Evolutionary conservation across 2,113 vertebrate species (phyloP).

Genomic region (Rhinopomastus cyanomelas): DNA sequence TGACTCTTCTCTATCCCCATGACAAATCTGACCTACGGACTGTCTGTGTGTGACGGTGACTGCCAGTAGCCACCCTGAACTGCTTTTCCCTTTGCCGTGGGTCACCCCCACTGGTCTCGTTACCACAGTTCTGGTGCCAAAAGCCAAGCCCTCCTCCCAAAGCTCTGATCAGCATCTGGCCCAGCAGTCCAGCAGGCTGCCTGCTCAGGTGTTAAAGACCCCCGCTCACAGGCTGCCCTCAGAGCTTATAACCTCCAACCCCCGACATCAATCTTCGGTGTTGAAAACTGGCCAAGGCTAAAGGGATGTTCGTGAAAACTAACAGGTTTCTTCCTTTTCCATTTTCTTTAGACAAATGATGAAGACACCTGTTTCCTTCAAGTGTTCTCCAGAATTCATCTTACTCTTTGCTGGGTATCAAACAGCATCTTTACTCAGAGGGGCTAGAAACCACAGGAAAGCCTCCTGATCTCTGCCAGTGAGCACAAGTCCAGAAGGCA

Average conservation of each 20-base stretch:
- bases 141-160: background rate
- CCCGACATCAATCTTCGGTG: constrained; percentile 45
- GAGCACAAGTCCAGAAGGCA: background rate
- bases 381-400: constrained; percentile 7
- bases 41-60: background rate
- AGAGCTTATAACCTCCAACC: constrained; percentile 67
- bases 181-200: constrained; percentile 14
- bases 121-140: constrained; percentile 34
- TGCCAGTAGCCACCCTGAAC: background rate
- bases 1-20: background rate
- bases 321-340: constrained; percentile 43
- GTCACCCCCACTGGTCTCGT: constrained; percentile 51
- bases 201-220: constrained; percentile 32
- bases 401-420: constrained; percentile 31
- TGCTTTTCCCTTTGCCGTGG: background rate
- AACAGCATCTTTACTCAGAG: constrained; percentile 18
- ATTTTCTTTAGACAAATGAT: constrained; percentile 65
- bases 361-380: constrained; percentile 35
- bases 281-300: constrained; percentile 42
- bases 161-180: constrained; percentile 29
- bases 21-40: background rate
- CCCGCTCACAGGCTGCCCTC: constrained; percentile 50
- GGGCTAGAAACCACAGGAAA: constrained; percentile 44
- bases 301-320: constrained; percentile 43
- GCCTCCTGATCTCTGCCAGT: constrained; percentile 5